A percentile compares a stretch with the other conserved stretches of the same genome.
phyloP scores from a whole-genome alignment of 2,888 invertebrate genomes.

The Drosophila robusta region DNA sequence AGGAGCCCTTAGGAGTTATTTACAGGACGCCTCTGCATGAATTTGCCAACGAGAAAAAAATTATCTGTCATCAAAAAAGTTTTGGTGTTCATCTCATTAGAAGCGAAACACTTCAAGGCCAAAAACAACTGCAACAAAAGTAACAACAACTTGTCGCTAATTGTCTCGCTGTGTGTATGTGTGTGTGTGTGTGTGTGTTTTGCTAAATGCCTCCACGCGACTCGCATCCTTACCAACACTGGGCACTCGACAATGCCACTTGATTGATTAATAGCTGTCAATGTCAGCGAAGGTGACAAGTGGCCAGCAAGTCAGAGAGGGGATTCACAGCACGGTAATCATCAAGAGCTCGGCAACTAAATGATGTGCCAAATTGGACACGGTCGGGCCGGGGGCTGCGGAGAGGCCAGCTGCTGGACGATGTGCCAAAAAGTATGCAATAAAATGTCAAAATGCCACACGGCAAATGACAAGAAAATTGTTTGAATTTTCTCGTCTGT shows the following conservation, averaged over 20 bases:
- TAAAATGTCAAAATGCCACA: slow-evolving; percentile 73
- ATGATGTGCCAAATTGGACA: slow-evolving; percentile 76
- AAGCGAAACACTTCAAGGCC: slow-evolving; percentile 40
- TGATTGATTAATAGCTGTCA: slow-evolving; percentile 79
- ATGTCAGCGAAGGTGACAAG: slow-evolving; percentile 74
- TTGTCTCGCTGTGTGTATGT: slow-evolving; percentile 46
- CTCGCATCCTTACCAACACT: neutral
- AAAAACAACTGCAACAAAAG: slow-evolving; percentile 11
- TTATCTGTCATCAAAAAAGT: slow-evolving; percentile 31
- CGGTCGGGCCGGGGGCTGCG: slow-evolving; percentile 3
- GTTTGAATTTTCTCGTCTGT: slow-evolving; percentile 35
- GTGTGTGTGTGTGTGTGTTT: slow-evolving; percentile 12
- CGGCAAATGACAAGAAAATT: slow-evolving; percentile 68
- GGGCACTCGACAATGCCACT: slow-evolving; percentile 37
- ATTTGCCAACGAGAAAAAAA: slow-evolving; percentile 7
- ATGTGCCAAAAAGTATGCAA: slow-evolving; percentile 62
- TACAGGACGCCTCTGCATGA: slow-evolving; percentile 15
- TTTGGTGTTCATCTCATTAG: slow-evolving; percentile 47
- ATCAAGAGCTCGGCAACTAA: slow-evolving; percentile 48
- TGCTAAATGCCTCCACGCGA: slow-evolving; percentile 29
- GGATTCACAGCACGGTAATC: slow-evolving; percentile 43
- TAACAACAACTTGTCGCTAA: slow-evolving; percentile 58
- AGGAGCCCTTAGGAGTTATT: too few species aligned
- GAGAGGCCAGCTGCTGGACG: neutral
- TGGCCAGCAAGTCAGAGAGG: slow-evolving; percentile 60